Percentiles rank a stretch among this genome's conserved stretches.
These are phyloP conservation scores for Neoascia interrupta DNA, from an alignment of 2,888 invertebrate genomes.

Conservation along the genomic window DNA sequence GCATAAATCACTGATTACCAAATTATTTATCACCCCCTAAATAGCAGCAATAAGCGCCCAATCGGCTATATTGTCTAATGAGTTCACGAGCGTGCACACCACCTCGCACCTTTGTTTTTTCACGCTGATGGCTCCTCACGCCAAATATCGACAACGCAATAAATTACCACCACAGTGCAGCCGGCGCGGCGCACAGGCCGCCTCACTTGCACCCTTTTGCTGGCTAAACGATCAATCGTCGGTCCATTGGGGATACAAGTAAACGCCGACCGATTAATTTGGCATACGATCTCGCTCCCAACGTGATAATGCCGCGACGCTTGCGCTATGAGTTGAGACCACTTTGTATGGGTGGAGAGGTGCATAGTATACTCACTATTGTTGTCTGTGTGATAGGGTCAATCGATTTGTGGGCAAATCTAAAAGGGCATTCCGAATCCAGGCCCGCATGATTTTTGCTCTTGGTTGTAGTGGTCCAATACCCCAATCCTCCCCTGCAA, in stretches of 20 bases:
- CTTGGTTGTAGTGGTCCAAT: not conserved
- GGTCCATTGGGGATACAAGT: conserved; percentile 17
- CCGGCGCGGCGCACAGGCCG: conserved; percentile 58
- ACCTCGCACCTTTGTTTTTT: conserved; percentile 37
- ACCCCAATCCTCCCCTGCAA: conserved; percentile 40
- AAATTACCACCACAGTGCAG: conserved; percentile 62
- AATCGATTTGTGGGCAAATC: conserved; percentile 69
- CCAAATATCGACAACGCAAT: conserved; percentile 68
- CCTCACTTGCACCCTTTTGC: conserved; percentile 59
- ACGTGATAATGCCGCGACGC: conserved; percentile 62
- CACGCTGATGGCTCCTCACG: conserved; percentile 37
- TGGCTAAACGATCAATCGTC: conserved; percentile 63
- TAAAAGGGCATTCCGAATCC: conserved; percentile 61
- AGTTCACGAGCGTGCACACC: conserved; percentile 55
- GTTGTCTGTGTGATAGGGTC: conserved; percentile 52
- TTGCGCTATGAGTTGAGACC: not conserved
- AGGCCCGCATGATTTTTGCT: not conserved
- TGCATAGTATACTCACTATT: not conserved
- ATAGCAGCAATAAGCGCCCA: conserved; percentile 25
- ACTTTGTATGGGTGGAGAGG: not conserved
- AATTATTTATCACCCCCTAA: conserved; percentile 65
- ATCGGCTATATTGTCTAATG: conserved; percentile 64
- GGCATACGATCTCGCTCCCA: conserved; percentile 67
- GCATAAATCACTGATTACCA: conserved; percentile 64
- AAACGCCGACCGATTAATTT: conserved; percentile 65